Evolutionary conservation across 2,888 invertebrate genomes (phyloP).

Genomic region (Cyclophora punctaria): DNA sequence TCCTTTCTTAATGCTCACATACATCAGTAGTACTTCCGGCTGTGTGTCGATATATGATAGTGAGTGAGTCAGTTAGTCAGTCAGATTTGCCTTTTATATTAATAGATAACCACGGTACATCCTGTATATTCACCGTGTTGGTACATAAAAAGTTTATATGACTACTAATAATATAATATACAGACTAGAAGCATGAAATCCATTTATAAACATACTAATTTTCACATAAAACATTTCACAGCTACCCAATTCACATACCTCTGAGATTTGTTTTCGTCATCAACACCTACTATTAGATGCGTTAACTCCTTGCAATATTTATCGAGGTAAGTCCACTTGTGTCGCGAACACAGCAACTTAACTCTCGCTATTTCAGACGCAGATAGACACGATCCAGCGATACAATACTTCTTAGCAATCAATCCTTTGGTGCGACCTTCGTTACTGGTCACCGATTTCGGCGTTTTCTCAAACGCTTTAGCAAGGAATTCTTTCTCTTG

Average conservation of each 20-base stretch:
- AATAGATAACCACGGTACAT: too few relatives aligned
- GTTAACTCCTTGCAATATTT: conserved; percentile 52
- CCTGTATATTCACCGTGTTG: too few relatives aligned
- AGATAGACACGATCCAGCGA: conserved; percentile 53
- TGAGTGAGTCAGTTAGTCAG: too few relatives aligned
- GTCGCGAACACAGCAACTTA: conserved; percentile 39
- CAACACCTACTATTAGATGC: conserved; percentile 61
- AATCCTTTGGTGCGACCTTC: conserved; percentile 17
- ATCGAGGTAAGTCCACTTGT: conserved; percentile 43
- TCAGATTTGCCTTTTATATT: too few relatives aligned
- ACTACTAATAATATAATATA: too few relatives aligned
- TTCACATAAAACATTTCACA: not conserved
- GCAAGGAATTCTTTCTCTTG: conserved; percentile 57
- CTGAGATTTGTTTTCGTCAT: conserved; percentile 55
- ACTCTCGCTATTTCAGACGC: conserved; percentile 34
- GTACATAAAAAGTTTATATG: too few relatives aligned
- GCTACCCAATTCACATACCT: conserved; percentile 37
- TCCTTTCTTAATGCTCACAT: too few relatives aligned
- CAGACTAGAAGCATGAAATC: too few relatives aligned
- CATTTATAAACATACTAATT: not conserved
- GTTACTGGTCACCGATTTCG: conserved; percentile 22
- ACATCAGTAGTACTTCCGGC: too few relatives aligned
- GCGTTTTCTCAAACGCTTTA: conserved; percentile 51
- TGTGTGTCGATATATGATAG: too few relatives aligned
- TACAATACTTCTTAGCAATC: conserved; percentile 27